A percentile compares a stretch with the other conserved stretches of the same genome.
These are phyloP conservation scores for Vidua macroura DNA, from an alignment of 2,113 vertebrate species.

Conservation along the genomic window DNA sequence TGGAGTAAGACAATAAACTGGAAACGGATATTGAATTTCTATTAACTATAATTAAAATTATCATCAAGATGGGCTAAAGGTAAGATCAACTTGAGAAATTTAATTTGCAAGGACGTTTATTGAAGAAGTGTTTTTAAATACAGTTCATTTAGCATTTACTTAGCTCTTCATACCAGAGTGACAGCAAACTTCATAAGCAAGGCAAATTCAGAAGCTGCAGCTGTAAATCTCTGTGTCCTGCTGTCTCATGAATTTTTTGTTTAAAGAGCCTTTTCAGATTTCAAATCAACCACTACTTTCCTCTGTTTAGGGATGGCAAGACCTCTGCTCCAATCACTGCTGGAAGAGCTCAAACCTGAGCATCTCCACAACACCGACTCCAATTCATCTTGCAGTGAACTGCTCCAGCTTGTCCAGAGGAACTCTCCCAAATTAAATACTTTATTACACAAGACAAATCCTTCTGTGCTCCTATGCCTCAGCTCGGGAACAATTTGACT, in stretches of 20 bases:
- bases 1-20: slow-evolving; percentile 23
- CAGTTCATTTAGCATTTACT: slow-evolving; percentile 39
- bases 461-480: not conserved
- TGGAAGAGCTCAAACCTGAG: not conserved
- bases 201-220: slow-evolving; percentile 24
- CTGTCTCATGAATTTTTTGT: not conserved
- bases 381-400: not conserved
- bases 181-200: slow-evolving; percentile 37
- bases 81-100: slow-evolving; percentile 35
- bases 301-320: not conserved
- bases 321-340: not conserved
- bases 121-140: slow-evolving; percentile 45
- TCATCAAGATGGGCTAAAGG: slow-evolving; percentile 26
- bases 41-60: slow-evolving; percentile 51
- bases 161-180: slow-evolving; percentile 2
- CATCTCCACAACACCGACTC: not conserved
- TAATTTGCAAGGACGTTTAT: slow-evolving; percentile 42
- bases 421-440: not conserved
- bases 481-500: not conserved
- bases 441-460: not conserved
- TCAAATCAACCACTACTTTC: not conserved
- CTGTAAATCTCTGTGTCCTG: not conserved
- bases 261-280: not conserved
- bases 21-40: slow-evolving; percentile 15
- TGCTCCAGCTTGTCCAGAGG: not conserved